Conservation (phyloP, 1,140 invertebrate species). For the Triops cancriformis region DNA sequence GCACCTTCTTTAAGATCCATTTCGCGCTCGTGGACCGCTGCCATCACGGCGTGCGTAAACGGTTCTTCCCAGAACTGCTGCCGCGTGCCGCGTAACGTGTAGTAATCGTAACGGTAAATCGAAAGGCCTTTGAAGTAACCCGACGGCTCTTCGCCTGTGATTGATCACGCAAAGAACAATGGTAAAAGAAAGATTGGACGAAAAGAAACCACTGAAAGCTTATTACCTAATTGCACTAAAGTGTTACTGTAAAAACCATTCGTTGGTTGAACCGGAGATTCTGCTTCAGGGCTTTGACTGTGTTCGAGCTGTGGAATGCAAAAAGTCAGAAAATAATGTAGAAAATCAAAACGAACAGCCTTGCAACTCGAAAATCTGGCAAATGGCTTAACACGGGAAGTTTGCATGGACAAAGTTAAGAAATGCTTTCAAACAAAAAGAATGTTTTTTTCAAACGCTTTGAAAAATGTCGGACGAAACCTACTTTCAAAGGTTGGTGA, state of each 20-base stretch:
- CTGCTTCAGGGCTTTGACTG: neutral
- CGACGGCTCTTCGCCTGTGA: constrained; percentile 7
- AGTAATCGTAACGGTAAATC: constrained; percentile 24
- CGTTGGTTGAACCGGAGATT: neutral
- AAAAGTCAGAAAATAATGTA: too few species aligned
- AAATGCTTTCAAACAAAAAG: too few species aligned
- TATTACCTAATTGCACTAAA: neutral
- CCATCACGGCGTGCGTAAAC: constrained; percentile 71
- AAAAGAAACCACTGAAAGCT: neutral
- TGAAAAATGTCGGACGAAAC: too few species aligned
- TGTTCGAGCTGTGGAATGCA: neutral
- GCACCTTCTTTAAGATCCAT: constrained; percentile 30
- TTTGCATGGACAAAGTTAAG: too few species aligned
- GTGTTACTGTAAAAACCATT: neutral
- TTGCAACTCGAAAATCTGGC: too few species aligned
- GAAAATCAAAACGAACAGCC: too few species aligned
- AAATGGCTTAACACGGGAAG: too few species aligned
- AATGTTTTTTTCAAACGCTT: too few species aligned
- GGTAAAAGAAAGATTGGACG: neutral
- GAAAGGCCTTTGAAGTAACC: constrained; percentile 21
- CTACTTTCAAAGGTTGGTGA: neutral
- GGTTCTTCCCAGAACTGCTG: constrained; percentile 88
- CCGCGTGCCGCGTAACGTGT: constrained; percentile 51
- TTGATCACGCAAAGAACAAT: neutral
- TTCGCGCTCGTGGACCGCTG: constrained; percentile 56